Evolutionary conservation across 1,140 invertebrate species (phyloP).

Genomic region (Campoletis sonorensis): DNA sequence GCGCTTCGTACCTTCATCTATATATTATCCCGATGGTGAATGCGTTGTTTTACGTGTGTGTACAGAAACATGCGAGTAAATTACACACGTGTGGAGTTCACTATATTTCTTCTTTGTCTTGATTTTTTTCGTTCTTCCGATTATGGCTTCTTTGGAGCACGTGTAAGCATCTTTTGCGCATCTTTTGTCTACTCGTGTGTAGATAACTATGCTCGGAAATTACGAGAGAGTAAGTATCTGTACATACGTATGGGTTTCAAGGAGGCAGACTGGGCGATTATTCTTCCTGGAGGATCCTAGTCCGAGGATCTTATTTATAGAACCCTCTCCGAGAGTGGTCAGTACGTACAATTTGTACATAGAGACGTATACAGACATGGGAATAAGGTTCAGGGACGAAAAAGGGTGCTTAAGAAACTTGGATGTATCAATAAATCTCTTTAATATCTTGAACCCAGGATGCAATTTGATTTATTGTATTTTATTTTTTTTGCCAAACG

Average conservation of each 20-base stretch:
- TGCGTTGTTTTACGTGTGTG: neutral
- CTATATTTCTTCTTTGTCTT: constrained; percentile 16
- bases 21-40: constrained; percentile 21
- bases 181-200: neutral
- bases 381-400: neutral
- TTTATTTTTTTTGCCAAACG: no score
- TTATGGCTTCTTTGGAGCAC: constrained; percentile 21
- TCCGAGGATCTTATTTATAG: constrained; percentile 13
- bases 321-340: neutral
- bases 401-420: neutral
- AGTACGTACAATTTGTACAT: neutral
- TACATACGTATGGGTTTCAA: no score
- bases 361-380: neutral
- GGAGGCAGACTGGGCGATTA: neutral
- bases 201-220: no score
- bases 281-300: constrained; percentile 16
- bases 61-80: neutral
- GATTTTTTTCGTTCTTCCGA: neutral
- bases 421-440: no score
- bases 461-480: no score
- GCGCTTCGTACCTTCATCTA: neutral
- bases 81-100: neutral
- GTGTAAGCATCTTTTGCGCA: neutral
- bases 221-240: no score
- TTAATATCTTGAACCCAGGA: no score